phyloP scores from a whole-genome alignment of 2,797 vertebrate species.

The Netta rufina region DNA sequence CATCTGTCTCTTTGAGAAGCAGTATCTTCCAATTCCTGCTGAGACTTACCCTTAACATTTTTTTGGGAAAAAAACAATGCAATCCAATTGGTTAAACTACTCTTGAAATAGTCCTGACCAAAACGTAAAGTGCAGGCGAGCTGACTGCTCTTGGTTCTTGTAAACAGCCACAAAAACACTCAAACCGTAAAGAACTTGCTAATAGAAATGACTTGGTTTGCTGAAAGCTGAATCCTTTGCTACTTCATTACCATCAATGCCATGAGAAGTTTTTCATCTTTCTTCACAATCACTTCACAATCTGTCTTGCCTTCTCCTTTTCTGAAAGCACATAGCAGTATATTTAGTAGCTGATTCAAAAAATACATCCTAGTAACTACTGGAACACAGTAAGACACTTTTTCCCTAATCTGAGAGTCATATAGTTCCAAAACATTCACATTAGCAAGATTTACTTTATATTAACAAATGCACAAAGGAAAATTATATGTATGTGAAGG shows the following conservation, averaged over 20 bases:
- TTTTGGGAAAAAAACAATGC: neutral
- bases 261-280: neutral
- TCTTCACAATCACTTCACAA: neutral
- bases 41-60: neutral
- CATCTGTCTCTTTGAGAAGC: neutral
- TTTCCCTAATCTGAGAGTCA: neutral
- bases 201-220: neutral
- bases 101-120: neutral
- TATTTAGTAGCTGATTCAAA: neutral
- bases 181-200: neutral
- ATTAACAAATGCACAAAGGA: neutral
- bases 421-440: neutral
- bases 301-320: neutral
- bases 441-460: neutral
- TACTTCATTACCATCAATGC: neutral
- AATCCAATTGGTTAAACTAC: neutral
- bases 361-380: neutral
- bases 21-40: neutral
- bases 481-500: neutral
- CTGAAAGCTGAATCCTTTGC: neutral
- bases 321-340: neutral
- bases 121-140: neutral
- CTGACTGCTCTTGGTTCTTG: neutral
- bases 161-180: neutral
- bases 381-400: neutral